A percentile compares a stretch with the other conserved stretches of the same genome.
Conservation (phyloP, 2,113 vertebrate species). For the Leptobrachium ailaonicum region DNA sequence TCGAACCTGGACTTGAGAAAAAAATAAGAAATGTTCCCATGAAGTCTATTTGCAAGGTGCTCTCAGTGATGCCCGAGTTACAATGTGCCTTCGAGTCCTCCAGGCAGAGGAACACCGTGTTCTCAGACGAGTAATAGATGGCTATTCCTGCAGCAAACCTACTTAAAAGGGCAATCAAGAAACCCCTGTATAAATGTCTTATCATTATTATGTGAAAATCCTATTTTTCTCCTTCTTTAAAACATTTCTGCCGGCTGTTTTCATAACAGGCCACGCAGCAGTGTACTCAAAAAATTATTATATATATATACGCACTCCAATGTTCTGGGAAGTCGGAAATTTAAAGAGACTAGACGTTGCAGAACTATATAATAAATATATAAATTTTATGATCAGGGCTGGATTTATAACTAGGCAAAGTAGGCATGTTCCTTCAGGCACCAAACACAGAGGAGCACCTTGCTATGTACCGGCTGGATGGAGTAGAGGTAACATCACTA, state of each 20-base stretch:
- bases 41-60: conserved; percentile 36
- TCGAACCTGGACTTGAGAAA: conserved; percentile 6
- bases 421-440: no score
- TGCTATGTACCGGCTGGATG: no score
- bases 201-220: not conserved
- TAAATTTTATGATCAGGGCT: no score
- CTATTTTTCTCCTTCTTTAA: not conserved
- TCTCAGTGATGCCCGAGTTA: conserved; percentile 7
- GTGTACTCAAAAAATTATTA: no score
- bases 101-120: conserved; percentile 9
- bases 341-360: no score
- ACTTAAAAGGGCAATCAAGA: not conserved
- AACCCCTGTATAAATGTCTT: not conserved
- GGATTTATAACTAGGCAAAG: no score
- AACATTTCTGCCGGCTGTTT: not conserved
- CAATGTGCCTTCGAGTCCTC: not conserved
- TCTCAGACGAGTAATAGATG: not conserved
- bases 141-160: not conserved
- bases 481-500: no score
- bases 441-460: no score
- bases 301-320: no score
- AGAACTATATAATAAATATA: no score
- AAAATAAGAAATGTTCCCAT: conserved; percentile 19
- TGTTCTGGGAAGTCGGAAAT: no score
- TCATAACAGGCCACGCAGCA: no score